Evolutionary conservation across 2,888 invertebrate species (phyloP), one percentile per base, ranked within the genome.

Genomic region (Sinohyriopsis cumingii): DNA sequence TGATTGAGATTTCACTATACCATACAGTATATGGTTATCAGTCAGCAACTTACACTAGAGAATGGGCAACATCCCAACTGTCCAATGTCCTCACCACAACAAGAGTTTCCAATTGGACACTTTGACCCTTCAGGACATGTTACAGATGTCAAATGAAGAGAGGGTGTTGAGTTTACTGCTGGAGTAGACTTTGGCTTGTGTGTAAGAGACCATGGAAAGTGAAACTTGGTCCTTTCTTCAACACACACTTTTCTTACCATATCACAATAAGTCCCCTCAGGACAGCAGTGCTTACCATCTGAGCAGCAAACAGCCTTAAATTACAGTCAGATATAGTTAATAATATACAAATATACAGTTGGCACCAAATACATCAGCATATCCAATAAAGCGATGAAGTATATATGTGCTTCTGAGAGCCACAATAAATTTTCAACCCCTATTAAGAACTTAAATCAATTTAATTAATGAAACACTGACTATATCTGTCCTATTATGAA

Each of bases 11-110:
- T 45, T 45, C 45, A 45, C 45, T 45, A 12, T 12, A 45, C 45
- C 45, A 45, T 45, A 45, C 12, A 45, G 2, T 45, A 45, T 3
- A 45, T 45, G 15, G 45, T 45, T 45, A 45, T 45, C 45, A 45
- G 45, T 45, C 45, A 45, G 45, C 15, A 22, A 67, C 72, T 72
- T 72, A 75, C 88, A 67, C 84, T 71, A 55, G 84, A 80, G 15
- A 85, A 55, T 20, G 88, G 88, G 74, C 89, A 89, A 73, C 89
- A 89, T 20, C 86, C 87, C 74, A 82, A 88, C 45, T 24, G 83
- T 81, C 59, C 74, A 60, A 54, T 62, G 45, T 64, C 56, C 66
- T 82, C 64, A 61, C 71, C 65, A 78, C 88, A 88, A 75, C 88
- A 88, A 1, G 88, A 88, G 65, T 76, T 77, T 19, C 82, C 83